phyloP scores from a whole-genome alignment of 2,113 vertebrate species.

The Microcebus ravelobensis region DNA sequence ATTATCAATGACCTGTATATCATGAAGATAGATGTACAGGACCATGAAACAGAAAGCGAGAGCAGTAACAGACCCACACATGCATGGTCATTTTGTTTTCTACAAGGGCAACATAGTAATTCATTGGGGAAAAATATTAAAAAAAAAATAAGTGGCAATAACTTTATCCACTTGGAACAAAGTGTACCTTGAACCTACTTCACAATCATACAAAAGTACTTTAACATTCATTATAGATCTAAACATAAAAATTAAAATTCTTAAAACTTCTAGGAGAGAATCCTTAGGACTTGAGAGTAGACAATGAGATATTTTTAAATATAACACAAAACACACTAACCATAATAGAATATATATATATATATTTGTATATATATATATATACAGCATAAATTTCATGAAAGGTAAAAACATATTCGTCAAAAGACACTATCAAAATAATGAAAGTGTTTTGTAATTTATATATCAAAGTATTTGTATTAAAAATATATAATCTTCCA shows the following conservation, averaged over 20 bases:
- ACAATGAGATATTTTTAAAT: neutral
- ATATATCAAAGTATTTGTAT: neutral
- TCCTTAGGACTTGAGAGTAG: neutral
- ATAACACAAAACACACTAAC: neutral
- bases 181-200: neutral
- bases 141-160: neutral
- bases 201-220: neutral
- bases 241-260: neutral
- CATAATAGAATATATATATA: neutral
- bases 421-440: neutral
- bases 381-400: neutral
- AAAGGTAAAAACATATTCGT: neutral
- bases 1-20: neutral
- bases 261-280: neutral
- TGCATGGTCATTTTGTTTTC: neutral
- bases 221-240: neutral
- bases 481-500: neutral
- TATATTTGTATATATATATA: too few relatives aligned
- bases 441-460: neutral
- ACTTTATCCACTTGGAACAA: neutral
- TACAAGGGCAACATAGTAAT: neutral
- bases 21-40: neutral
- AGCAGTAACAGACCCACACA: neutral
- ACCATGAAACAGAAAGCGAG: neutral
- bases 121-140: neutral